Evolutionary conservation across 2,888 invertebrate species (phyloP).

Genomic region (Limulus polyphemus): DNA sequence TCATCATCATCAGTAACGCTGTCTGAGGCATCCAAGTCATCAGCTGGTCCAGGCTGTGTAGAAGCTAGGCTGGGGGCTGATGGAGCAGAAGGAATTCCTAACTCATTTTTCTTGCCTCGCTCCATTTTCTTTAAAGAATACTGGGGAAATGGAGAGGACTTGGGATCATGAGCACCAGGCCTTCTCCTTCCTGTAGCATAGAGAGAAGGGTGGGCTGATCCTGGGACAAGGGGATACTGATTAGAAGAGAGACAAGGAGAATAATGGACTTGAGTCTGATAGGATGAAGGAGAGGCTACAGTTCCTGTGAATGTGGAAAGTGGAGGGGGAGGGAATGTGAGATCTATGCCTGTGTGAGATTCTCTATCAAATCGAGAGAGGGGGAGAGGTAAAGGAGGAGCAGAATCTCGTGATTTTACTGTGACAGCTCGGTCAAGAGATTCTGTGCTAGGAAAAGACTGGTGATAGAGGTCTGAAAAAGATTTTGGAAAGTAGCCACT

Average conservation of each 20-base stretch:
- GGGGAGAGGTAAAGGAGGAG: constrained; percentile 25
- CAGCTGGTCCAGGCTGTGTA: background rate
- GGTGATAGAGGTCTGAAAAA: constrained; percentile 31
- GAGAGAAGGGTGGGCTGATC: constrained; percentile 20
- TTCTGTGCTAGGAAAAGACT: constrained; percentile 33
- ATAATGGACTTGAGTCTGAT: constrained; percentile 23
- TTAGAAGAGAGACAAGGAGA: constrained; percentile 25
- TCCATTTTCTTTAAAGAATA: constrained; percentile 11
- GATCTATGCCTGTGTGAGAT: constrained; percentile 17
- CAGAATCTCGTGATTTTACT: constrained; percentile 18
- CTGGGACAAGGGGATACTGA: constrained; percentile 2
- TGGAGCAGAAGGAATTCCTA: constrained; percentile 24
- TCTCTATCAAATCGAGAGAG: constrained; percentile 13
- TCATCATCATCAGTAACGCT: constrained; percentile 27
- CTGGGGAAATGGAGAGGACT: constrained; percentile 1
- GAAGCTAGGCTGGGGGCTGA: constrained; percentile 18
- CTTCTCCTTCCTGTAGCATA: constrained; percentile 24
- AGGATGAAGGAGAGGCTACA: constrained; percentile 20
- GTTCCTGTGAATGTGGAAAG: constrained; percentile 16
- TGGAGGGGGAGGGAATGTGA: constrained; percentile 17
- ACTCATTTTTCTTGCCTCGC: constrained; percentile 25
- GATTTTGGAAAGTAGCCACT: too few species aligned
- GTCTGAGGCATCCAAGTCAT: constrained; percentile 25
- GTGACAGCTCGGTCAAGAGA: constrained; percentile 28
- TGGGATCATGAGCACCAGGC: constrained; percentile 1